Evolutionary conservation across 2,888 invertebrate genomes (phyloP).

Genomic region (Apoda limacodes): DNA sequence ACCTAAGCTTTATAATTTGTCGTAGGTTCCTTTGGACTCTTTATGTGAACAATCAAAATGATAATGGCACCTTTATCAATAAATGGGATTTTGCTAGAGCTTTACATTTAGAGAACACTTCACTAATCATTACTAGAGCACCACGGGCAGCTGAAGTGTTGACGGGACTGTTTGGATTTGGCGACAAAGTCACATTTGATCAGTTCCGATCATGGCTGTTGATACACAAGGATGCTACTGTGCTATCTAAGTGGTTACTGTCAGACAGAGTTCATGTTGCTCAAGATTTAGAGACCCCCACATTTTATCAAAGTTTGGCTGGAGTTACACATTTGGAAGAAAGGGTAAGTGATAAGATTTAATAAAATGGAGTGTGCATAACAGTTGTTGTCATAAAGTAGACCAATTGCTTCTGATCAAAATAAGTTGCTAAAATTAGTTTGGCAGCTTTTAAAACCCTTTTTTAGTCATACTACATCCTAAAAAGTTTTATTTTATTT

Average conservation of each 20-base stretch:
- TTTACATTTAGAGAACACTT: conserved; percentile 68
- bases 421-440: too few relatives aligned
- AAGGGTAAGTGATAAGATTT: conserved; percentile 74
- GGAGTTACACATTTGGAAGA: conserved; percentile 92
- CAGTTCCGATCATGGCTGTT: conserved; percentile 85
- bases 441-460: too few relatives aligned
- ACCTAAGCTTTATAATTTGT: conserved; percentile 9
- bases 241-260: conserved; percentile 85
- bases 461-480: too few relatives aligned
- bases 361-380: too few relatives aligned
- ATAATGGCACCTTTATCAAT: conserved; percentile 73
- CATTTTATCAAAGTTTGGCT: conserved; percentile 93
- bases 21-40: conserved; percentile 85
- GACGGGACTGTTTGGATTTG: conserved; percentile 47
- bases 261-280: conserved; percentile 79
- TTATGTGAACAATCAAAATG: conserved; percentile 84
- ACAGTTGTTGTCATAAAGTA: too few relatives aligned
- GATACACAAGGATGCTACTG: conserved; percentile 80
- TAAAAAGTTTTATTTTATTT: too few relatives aligned
- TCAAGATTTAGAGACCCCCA: conserved; percentile 87
- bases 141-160: conserved; percentile 46
- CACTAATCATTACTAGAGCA: conserved; percentile 40
- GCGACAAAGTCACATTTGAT: conserved; percentile 73
- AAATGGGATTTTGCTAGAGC: conserved; percentile 79
- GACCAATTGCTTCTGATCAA: too few relatives aligned